Evolutionary conservation across 2,888 invertebrate genomes (phyloP).

Genomic region (Resseliella maxima): DNA sequence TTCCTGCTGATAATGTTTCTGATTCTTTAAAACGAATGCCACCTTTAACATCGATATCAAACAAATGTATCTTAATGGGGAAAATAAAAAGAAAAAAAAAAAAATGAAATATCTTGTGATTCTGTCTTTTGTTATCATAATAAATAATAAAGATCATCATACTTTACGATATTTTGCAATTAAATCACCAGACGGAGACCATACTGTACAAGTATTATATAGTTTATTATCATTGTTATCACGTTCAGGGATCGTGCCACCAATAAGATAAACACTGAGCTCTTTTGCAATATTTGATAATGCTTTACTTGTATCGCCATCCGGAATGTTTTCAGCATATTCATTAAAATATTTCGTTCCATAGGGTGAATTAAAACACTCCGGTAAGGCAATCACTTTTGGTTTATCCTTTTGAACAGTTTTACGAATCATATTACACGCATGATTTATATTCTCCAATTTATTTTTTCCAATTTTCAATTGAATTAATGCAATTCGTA

Average conservation of each 20-base stretch:
- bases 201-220: conserved; percentile 91
- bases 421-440: conserved; percentile 74
- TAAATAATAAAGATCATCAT: conserved; percentile 58
- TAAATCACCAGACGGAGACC: conserved; percentile 81
- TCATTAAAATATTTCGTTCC: conserved; percentile 82
- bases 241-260: conserved; percentile 90
- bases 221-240: conserved; percentile 69
- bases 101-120: background rate
- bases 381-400: conserved; percentile 77
- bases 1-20: conserved; percentile 81
- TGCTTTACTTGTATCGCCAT: conserved; percentile 79
- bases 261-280: conserved; percentile 82
- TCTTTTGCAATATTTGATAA: conserved; percentile 81
- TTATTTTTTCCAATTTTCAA: conserved; percentile 79
- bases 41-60: conserved; percentile 92
- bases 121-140: background rate
- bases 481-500: conserved; percentile 82
- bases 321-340: conserved; percentile 88
- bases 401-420: conserved; percentile 74
- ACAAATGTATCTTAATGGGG: conserved; percentile 82
- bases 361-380: conserved; percentile 96
- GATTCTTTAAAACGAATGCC: conserved; percentile 92
- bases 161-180: conserved; percentile 88
- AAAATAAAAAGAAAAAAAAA: conserved; percentile 59
- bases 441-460: conserved; percentile 76